Base-by-base conservation (phyloP, 2,888 invertebrate species). In the Schizaphis graminum region DNA sequence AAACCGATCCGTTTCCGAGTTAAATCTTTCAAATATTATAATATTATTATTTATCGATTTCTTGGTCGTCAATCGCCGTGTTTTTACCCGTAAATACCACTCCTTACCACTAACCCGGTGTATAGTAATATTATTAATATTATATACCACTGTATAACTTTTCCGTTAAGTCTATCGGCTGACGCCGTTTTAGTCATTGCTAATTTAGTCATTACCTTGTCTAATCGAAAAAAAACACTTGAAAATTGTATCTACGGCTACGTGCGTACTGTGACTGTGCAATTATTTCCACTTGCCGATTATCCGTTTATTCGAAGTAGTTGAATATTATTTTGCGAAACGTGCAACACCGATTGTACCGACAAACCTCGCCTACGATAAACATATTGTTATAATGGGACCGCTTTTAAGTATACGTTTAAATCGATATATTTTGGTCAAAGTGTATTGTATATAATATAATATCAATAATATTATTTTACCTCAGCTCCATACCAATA, bases 351-450 rank as follows among this genome's bases (percentile, higher is more conserved):
- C 67, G 67, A 53, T 67, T 35, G 35, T 67, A 67, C 16, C n/a
- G 67, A 67, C 67, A 67, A 67, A 67, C 67, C n/a, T 67, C 67
- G 67, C 67, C 67, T 67, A 67, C 67, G 67, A n/a, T 16, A 67
- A n/a, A 67, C 67, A 5, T 67, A 10, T 67, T 67, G n/a, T 67
- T 67, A 35, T n/a, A 21, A n/a, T 67, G 67, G 53, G 3, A 13
- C 67, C n/a, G n/a, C 35, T 67, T 67, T 67, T 67, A 67, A 35
- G n/a, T n/a, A 67, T n/a, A n/a, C 67, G n/a, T n/a, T 67, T 67
- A 35, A 35, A 67, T 67, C n/a, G 16, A 67, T 7, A 0, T 35
- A 35, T n/a, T n/a, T n/a, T 16, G 67, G n/a, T 67, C n/a, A 35
- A 35, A 35, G 35, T 16, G 5, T 67, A 67, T 35, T 21, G 3